phyloP scores from a whole-genome alignment of 2,888 invertebrate species.

The Podabrus alpinus region DNA sequence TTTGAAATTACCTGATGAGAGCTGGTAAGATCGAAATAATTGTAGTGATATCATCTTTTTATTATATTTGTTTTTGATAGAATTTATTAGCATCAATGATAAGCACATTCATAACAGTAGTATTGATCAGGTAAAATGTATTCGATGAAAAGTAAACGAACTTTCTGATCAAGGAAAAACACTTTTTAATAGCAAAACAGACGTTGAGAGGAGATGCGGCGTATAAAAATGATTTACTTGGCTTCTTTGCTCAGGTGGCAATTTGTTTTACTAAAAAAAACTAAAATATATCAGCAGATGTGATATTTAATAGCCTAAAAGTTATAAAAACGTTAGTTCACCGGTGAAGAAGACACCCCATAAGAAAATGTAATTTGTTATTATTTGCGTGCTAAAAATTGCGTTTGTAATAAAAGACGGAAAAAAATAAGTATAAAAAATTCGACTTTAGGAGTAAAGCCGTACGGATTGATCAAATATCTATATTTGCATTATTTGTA shows the following conservation, averaged over 20 bases:
- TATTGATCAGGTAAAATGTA: neutral
- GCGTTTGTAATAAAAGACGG: neutral
- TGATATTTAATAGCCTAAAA: neutral
- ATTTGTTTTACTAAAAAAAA: neutral
- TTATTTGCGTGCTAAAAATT: neutral
- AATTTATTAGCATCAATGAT: no score
- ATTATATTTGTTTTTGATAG: no score
- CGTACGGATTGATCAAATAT: neutral
- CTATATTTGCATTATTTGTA: neutral
- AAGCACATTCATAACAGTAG: no score
- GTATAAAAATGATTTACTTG: neutral
- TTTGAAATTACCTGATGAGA: no score
- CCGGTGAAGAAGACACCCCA: neutral
- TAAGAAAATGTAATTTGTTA: neutral
- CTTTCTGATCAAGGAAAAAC: neutral
- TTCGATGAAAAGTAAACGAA: neutral
- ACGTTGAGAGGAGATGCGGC: neutral
- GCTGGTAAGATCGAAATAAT: no score
- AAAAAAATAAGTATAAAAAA: no score
- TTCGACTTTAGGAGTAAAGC: neutral
- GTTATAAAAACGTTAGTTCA: neutral
- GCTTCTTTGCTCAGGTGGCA: neutral
- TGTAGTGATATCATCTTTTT: no score
- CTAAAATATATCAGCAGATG: neutral
- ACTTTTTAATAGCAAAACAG: neutral